Base-by-base conservation (phyloP, 2,797 vertebrate genomes). In the Eidolon dupreanum region DNA sequence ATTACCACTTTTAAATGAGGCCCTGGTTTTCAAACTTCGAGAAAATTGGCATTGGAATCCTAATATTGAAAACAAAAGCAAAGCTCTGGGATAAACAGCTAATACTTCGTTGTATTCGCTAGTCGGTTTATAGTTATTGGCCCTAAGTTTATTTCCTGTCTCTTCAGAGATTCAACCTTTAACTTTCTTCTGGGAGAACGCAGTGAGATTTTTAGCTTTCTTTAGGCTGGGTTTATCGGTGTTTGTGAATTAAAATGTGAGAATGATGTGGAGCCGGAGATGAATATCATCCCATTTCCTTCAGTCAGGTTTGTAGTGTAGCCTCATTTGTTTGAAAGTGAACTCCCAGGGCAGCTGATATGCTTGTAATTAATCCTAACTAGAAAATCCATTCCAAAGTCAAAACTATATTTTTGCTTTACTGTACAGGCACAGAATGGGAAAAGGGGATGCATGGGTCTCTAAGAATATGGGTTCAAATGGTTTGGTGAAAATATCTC, bases 291-390 rank as follows among this genome's bases (percentile, higher is more conserved):
- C 86, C 26, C 5, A 92, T 63, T 94, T 95, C 68, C 26, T 79
- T 82, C 26, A 70, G n/a, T 93, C 51, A 88, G n/a, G 63, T 71
- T 95, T 96, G 90, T 90, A 88, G 65, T 74, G 59, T 90, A 77
- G 68, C 90, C 88, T 96, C 82, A n/a, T 96, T 92, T 97, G 74
- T 88, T 95, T 92, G 81, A 92, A 92, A 95, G 79, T 88, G n/a
- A 97, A 93, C 93, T 94, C 88, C 82, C 85, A 71, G 59, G 90
- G 90, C 28, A 92, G 68, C 68, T 0, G 41, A 94, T 70, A 68
- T 3, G 38, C 51, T 70, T 95, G 88, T 96, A 93, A 93, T 95
- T 97, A 97, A 92, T 93, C 83, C 77, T 86, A 78, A 86, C 91
- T 81, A 95, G 77, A 94, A 91, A 90, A 91, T 78, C 57, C 15